Percentiles rank a stretch among this genome's conserved stretches.
Evolutionary conservation across 35 echinoderm and acorn worm species (phyloP).

Genomic region (Ptychodera flava): DNA sequence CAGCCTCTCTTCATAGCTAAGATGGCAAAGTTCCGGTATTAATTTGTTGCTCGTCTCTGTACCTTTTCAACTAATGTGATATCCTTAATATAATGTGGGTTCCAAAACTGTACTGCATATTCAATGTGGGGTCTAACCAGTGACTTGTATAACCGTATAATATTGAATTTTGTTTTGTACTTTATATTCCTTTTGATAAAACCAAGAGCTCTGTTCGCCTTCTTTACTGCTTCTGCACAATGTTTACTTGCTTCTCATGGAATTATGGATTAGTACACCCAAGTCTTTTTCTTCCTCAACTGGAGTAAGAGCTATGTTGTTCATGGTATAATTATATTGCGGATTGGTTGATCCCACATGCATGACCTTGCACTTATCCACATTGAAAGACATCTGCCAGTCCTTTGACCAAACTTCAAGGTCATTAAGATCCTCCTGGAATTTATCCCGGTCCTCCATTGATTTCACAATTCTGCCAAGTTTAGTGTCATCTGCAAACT

Average conservation of each 20-base stretch:
- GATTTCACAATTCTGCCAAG: background rate
- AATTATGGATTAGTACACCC: background rate
- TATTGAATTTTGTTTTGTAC: background rate
- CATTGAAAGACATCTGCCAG: constrained; percentile 5
- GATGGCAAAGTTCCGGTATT: too few relatives aligned
- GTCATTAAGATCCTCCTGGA: background rate
- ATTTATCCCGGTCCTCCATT: background rate
- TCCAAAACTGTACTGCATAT: too few relatives aligned
- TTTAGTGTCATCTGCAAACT: constrained; percentile 14
- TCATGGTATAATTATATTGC: too few relatives aligned
- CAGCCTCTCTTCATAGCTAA: too few relatives aligned
- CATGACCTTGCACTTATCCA: too few relatives aligned
- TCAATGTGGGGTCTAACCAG: too few relatives aligned
- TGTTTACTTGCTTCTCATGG: background rate
- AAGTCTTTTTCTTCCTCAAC: too few relatives aligned
- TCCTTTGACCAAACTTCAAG: background rate
- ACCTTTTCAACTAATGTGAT: too few relatives aligned
- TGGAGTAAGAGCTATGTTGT: too few relatives aligned
- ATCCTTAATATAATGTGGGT: too few relatives aligned
- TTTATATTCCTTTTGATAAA: background rate
- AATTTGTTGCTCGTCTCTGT: too few relatives aligned
- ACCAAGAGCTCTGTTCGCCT: background rate
- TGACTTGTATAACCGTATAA: background rate
- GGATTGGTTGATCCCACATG: too few relatives aligned
- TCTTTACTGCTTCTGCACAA: background rate